A percentile compares a stretch with the other conserved stretches of the same genome.
phyloP scores from a whole-genome alignment of 2,888 invertebrate genomes.

The Linhomoeus sp. region DNA sequence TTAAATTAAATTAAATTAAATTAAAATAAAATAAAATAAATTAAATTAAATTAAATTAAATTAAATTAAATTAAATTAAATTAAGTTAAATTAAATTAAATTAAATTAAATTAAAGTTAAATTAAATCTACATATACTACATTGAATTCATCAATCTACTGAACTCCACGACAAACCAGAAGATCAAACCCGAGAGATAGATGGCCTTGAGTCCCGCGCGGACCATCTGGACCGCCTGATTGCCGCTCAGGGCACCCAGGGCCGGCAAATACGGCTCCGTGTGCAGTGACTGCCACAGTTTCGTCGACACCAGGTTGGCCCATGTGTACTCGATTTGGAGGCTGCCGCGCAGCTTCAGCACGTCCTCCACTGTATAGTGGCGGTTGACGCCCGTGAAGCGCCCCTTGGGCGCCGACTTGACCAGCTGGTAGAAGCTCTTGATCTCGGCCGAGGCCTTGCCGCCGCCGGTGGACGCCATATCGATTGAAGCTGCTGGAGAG shows the following conservation, averaged over 20 bases:
- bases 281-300: constrained; percentile 26
- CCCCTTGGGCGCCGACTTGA: constrained; percentile 25
- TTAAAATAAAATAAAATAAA: too few species aligned
- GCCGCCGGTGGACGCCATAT: too few species aligned
- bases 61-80: too few species aligned
- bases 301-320: constrained; percentile 27
- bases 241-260: constrained; percentile 29
- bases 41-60: too few species aligned
- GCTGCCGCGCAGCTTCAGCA: constrained; percentile 25
- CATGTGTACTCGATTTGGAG: constrained; percentile 28
- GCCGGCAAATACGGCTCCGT: constrained; percentile 27
- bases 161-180: too few species aligned
- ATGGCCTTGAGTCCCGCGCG: constrained; percentile 29
- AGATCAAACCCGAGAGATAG: constrained; percentile 29
- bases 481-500: too few species aligned
- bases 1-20: too few species aligned
- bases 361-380: constrained; percentile 24
- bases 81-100: too few species aligned
- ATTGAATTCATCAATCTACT: too few species aligned
- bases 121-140: too few species aligned
- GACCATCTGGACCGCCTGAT: constrained; percentile 30
- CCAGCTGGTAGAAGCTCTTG: constrained; percentile 14
- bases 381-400: constrained; percentile 26
- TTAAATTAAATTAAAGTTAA: too few species aligned
- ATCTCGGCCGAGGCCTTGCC: too few species aligned